A percentile compares a stretch with the other conserved stretches of the same genome.
Evolutionary conservation across 2,888 invertebrate species (phyloP).

Genomic region (Ormia ochracea): DNA sequence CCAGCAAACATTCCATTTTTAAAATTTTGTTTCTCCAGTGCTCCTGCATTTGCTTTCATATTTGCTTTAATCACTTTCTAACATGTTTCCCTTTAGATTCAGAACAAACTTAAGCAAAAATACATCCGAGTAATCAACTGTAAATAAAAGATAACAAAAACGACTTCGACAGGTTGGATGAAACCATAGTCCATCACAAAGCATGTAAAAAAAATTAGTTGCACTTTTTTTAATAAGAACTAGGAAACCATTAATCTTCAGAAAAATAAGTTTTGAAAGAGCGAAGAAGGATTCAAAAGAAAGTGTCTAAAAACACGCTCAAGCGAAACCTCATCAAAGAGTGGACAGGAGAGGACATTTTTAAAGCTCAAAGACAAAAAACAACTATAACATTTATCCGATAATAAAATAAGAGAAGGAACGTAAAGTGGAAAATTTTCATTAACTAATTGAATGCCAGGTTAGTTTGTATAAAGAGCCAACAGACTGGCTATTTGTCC

Average conservation of each 20-base stretch:
- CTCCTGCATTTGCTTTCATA: neutral
- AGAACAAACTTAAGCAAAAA: neutral
- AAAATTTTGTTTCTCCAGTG: slow-evolving; percentile 26
- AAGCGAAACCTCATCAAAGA: slow-evolving; percentile 12
- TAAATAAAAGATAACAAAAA: slow-evolving; percentile 47
- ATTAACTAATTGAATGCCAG: slow-evolving; percentile 73
- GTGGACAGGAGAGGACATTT: slow-evolving; percentile 15
- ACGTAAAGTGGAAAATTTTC: slow-evolving; percentile 69
- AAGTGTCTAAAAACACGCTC: slow-evolving; percentile 56
- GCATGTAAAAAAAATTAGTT: slow-evolving; percentile 5
- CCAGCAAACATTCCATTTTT: slow-evolving; percentile 43
- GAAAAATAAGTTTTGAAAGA: slow-evolving; percentile 10
- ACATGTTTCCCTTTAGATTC: slow-evolving; percentile 36
- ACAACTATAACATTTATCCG: neutral
- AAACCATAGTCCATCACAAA: neutral
- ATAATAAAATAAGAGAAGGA: slow-evolving; percentile 36
- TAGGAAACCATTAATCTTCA: slow-evolving; percentile 48
- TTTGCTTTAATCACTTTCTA: slow-evolving; percentile 47
- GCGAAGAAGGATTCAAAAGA: neutral
- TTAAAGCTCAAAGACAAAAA: neutral
- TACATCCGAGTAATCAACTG: slow-evolving; percentile 26
- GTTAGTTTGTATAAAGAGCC: slow-evolving; percentile 6
- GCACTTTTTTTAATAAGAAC: slow-evolving; percentile 32
- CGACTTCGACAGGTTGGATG: neutral
- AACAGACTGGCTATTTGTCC: neutral